phyloP scores from a whole-genome alignment of 1,140 invertebrate genomes.

The Agrypnia vestita region DNA sequence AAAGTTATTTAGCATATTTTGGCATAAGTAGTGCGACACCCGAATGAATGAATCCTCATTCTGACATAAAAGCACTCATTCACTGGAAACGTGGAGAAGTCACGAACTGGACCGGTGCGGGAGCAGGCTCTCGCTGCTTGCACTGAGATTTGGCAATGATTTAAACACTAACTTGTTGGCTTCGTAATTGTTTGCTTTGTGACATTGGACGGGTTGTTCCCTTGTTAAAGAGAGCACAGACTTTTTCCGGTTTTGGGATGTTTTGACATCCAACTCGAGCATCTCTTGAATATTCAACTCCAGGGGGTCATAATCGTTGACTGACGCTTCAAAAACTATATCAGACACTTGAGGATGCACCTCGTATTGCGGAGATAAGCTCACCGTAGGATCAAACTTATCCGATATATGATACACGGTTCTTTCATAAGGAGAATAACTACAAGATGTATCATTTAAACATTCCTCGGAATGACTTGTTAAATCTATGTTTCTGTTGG shows the following conservation, averaged over 20 bases:
- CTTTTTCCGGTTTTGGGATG: conserved; percentile 55
- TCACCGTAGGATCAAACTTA: conserved; percentile 53
- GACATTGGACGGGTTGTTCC: conserved; percentile 57
- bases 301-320: conserved; percentile 66
- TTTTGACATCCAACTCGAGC: conserved; percentile 71
- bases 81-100: conserved; percentile 19
- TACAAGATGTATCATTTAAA: conserved; percentile 49
- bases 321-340: conserved; percentile 67
- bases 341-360: conserved; percentile 59
- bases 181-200: conserved; percentile 54
- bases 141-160: conserved; percentile 79
- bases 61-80: conserved; percentile 9
- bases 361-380: conserved; percentile 48
- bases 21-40: conserved; percentile 12
- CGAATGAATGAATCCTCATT: background rate
- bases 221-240: conserved; percentile 57
- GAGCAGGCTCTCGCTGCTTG: conserved; percentile 77
- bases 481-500: conserved; percentile 50
- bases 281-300: conserved; percentile 71
- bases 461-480: conserved; percentile 55
- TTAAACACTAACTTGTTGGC: conserved; percentile 67
- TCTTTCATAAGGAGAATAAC: conserved; percentile 55
- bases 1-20: conserved; percentile 19
- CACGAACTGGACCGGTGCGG: conserved; percentile 63
- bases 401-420: conserved; percentile 60